Conservation (phyloP, 2,888 invertebrate species). For the Polymixis flavicincta region DNA sequence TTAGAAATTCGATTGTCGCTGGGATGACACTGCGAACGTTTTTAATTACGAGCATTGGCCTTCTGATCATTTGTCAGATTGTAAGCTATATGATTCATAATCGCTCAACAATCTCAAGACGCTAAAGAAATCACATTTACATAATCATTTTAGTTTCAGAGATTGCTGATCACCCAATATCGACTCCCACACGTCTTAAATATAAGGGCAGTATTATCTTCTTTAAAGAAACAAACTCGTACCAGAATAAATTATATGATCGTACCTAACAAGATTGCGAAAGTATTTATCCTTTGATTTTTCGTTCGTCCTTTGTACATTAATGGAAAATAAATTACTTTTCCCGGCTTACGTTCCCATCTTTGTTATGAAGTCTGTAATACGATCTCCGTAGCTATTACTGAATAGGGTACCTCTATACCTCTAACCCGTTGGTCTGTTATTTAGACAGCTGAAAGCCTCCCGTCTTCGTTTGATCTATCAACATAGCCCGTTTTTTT, state of each 20-base stretch:
- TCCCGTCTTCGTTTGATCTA: constrained; percentile 46
- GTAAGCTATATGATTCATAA: constrained; percentile 10
- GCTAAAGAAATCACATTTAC: constrained; percentile 36
- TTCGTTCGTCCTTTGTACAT: constrained; percentile 43
- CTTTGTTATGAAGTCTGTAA: constrained; percentile 59
- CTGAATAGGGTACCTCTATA: constrained; percentile 42
- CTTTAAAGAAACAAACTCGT: neutral
- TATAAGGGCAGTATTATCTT: constrained; percentile 4
- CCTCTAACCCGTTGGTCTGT: constrained; percentile 53
- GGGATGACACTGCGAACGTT: no score
- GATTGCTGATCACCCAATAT: constrained; percentile 17
- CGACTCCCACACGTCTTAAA: constrained; percentile 1
- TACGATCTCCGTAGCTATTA: constrained; percentile 58
- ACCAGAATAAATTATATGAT: constrained; percentile 23
- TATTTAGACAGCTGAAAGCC: constrained; percentile 64
- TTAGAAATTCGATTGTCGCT: no score
- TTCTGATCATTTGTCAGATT: constrained; percentile 4
- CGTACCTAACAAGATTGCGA: constrained; percentile 21
- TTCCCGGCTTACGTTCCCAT: constrained; percentile 35
- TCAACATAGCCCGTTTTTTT: constrained; percentile 36
- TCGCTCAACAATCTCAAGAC: constrained; percentile 3
- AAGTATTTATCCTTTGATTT: constrained; percentile 43
- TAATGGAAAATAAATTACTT: constrained; percentile 65
- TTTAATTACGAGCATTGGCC: no score
- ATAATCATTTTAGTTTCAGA: constrained; percentile 33